These are phyloP conservation scores for Mizuhopecten yessoensis DNA, from an alignment of 1,140 invertebrate species.

Conservation along the genomic window DNA sequence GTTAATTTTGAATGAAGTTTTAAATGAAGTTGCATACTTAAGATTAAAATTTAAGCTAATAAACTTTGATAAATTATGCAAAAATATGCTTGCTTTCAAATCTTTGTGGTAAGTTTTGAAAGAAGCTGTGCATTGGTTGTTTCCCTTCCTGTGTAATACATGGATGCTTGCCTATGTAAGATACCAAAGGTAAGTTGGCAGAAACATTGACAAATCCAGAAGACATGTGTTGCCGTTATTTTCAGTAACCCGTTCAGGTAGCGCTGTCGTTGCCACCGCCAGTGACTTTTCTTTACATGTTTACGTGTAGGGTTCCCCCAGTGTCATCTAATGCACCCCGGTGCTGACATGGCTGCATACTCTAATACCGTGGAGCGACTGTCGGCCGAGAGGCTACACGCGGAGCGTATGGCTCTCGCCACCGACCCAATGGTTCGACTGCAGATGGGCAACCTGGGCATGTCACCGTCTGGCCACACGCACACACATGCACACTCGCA, in stretches of 20 bases:
- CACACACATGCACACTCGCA: slow-evolving; percentile 90
- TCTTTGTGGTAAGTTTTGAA: no score
- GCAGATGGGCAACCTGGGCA: slow-evolving; percentile 91
- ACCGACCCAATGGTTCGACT: slow-evolving; percentile 91
- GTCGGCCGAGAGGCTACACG: slow-evolving; percentile 84
- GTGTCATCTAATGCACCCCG: slow-evolving; percentile 47
- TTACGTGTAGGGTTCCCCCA: slow-evolving; percentile 41
- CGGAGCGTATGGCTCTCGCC: slow-evolving; percentile 88
- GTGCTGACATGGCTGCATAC: slow-evolving; percentile 45
- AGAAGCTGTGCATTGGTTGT: no score
- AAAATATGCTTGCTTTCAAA: no score
- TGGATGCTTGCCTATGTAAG: no score
- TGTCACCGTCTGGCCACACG: slow-evolving; percentile 85
- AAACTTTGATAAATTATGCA: no score
- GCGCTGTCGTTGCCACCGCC: background rate
- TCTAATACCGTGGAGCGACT: slow-evolving; percentile 74
- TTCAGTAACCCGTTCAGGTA: background rate
- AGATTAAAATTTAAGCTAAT: no score
- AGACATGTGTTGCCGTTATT: background rate
- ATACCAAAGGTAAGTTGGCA: no score
- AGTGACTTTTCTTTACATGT: slow-evolving; percentile 27
- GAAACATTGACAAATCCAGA: no score
- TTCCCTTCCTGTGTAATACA: no score
- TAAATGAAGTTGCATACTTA: no score
- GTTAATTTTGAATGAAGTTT: no score